These are phyloP conservation scores for Myotis myotis DNA, from an alignment of 2,797 vertebrate genomes.

Conservation along the genomic window DNA sequence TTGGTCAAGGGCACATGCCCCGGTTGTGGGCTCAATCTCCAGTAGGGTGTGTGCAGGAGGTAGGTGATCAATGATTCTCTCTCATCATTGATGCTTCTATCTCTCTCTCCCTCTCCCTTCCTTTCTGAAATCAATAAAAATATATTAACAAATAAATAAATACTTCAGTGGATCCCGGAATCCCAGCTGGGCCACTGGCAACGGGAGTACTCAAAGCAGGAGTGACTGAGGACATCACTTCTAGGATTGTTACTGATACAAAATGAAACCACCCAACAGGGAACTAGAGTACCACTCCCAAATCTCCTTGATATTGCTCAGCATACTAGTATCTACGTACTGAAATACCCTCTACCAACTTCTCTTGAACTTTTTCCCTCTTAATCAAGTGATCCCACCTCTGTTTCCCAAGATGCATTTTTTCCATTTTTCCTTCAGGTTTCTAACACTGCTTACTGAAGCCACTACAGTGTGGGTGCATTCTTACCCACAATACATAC, in stretches of 20 bases:
- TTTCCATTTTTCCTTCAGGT: not conserved
- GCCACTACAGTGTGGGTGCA: not conserved
- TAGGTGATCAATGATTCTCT: too few relatives aligned
- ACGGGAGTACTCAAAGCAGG: not conserved
- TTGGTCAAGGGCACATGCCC: too few relatives aligned
- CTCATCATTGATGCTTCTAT: too few relatives aligned
- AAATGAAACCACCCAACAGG: not conserved
- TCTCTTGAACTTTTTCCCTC: not conserved
- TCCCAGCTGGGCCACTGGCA: too few relatives aligned
- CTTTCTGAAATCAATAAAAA: too few relatives aligned
- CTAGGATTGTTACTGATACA: not conserved
- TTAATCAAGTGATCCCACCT: not conserved
- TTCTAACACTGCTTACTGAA: not conserved
- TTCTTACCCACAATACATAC: not conserved
- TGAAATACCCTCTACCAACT: not conserved
- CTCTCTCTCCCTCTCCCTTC: too few relatives aligned
- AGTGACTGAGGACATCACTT: not conserved
- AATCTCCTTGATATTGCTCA: not conserved
- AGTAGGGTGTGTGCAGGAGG: too few relatives aligned
- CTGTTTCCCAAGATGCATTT: not conserved
- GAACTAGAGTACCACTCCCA: not conserved
- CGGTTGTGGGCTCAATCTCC: too few relatives aligned
- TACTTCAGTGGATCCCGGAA: too few relatives aligned
- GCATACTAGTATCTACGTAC: rapidly evolving
- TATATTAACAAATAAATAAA: too few relatives aligned